Evolutionary conservation across 2,113 vertebrate genomes (phyloP).

Genomic region (Todiramphus chloris): DNA sequence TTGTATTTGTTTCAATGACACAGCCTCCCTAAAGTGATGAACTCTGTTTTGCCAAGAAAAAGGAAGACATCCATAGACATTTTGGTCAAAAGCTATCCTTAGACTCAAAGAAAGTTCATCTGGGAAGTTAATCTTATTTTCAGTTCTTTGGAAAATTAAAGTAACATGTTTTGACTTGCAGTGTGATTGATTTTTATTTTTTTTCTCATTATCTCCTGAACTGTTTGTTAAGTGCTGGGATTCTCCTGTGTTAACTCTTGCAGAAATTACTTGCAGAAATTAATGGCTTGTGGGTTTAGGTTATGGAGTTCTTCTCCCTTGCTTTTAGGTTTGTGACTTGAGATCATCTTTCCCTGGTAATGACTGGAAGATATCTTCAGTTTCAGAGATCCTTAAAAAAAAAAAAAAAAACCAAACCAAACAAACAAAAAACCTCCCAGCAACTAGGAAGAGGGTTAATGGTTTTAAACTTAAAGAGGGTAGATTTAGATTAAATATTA

Average conservation of each 20-base stretch:
- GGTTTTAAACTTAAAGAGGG: not conserved
- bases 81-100: conserved; percentile 27
- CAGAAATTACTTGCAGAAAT: conserved; percentile 20
- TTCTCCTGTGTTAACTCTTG: not conserved
- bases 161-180: not conserved
- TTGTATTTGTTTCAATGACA: conserved; percentile 1
- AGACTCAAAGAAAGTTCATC: conserved; percentile 12
- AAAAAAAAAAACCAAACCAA: not conserved
- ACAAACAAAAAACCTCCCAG: not conserved
- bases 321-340: not conserved
- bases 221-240: conserved; percentile 3
- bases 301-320: not conserved
- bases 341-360: not conserved
- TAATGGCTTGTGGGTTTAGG: not conserved
- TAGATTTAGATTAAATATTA: not conserved
- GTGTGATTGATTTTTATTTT: not conserved
- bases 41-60: conserved; percentile 38
- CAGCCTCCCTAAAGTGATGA: not conserved
- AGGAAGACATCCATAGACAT: not conserved
- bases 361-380: not conserved
- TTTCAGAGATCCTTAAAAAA: not conserved
- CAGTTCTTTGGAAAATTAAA: not conserved
- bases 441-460: not conserved
- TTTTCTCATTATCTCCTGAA: conserved; percentile 17
- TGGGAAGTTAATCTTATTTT: conserved; percentile 37